A percentile compares a stretch with the other conserved stretches of the same genome.
These are phyloP conservation scores for Smutsia temminckii DNA, from an alignment of 2,797 vertebrate species.

Conservation along the genomic window DNA sequence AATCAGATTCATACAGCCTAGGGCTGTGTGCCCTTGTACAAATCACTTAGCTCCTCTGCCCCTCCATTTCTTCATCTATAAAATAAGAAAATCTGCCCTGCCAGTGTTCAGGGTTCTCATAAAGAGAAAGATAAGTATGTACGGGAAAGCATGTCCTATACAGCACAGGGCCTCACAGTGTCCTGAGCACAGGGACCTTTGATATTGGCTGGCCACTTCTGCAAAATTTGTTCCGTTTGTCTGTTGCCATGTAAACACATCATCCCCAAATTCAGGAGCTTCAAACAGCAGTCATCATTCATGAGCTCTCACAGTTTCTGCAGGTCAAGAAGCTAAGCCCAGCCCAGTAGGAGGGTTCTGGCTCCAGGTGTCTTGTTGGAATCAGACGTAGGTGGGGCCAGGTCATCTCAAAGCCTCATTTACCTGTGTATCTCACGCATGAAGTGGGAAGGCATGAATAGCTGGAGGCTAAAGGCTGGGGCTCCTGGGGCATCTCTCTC, in stretches of 20 bases:
- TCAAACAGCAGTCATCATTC: not conserved
- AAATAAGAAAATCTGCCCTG: not conserved
- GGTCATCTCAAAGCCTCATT: not conserved
- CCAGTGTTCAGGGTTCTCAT: not conserved
- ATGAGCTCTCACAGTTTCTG: not conserved
- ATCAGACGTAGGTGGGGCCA: fast-evolving
- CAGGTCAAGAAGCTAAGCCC: not conserved
- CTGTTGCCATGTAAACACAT: not conserved
- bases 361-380: not conserved
- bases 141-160: fast-evolving
- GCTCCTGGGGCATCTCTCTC: not conserved
- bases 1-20: not conserved
- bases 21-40: not conserved
- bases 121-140: not conserved
- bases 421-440: no score
- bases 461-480: no score
- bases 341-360: not conserved
- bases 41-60: not conserved
- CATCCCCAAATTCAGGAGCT: not conserved
- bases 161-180: fast-evolving
- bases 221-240: not conserved
- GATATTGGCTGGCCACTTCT: not conserved
- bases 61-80: not conserved
- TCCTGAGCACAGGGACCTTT: not conserved
- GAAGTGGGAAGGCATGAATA: not conserved